These are phyloP conservation scores for Thalassaphorura encarpata DNA, from an alignment of 1,140 invertebrate species.

Conservation along the genomic window DNA sequence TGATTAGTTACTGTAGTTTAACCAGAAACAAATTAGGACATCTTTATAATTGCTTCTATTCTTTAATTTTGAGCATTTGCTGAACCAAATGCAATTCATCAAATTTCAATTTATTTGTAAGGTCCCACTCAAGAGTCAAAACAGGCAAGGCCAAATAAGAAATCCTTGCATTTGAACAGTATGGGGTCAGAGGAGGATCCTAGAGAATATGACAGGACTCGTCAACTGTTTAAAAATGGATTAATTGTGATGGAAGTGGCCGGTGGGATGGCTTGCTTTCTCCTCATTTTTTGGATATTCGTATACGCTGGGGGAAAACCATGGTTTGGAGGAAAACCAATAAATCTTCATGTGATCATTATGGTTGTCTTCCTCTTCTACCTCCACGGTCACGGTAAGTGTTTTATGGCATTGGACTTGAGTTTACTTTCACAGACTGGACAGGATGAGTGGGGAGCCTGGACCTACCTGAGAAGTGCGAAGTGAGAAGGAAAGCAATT, in stretches of 20 bases:
- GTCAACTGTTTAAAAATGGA: constrained; percentile 19
- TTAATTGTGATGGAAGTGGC: constrained; percentile 6
- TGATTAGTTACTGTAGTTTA: background rate
- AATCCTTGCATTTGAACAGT: background rate
- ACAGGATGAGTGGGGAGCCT: no score
- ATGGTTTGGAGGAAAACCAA: constrained; percentile 2
- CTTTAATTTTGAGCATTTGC: background rate
- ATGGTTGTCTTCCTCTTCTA: constrained; percentile 29
- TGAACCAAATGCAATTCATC: no score
- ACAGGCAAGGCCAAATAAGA: background rate
- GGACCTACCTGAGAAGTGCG: no score
- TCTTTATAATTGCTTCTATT: background rate
- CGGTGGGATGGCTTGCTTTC: constrained; percentile 16
- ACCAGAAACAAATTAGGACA: background rate
- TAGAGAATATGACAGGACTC: constrained; percentile 23
- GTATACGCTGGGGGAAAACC: constrained; percentile 6
- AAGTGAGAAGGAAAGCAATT: no score
- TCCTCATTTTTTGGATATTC: constrained; percentile 23
- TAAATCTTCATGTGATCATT: constrained; percentile 27
- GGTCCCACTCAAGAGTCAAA: background rate
- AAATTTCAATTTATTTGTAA: no score
- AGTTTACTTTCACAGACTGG: no score
- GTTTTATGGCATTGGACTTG: no score
- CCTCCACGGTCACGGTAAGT: constrained; percentile 29
- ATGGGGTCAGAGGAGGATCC: constrained; percentile 32